A percentile compares a stretch with the other conserved stretches of the same genome.
phyloP scores from a whole-genome alignment of 2,113 vertebrate genomes.

The Origma solitaria region DNA sequence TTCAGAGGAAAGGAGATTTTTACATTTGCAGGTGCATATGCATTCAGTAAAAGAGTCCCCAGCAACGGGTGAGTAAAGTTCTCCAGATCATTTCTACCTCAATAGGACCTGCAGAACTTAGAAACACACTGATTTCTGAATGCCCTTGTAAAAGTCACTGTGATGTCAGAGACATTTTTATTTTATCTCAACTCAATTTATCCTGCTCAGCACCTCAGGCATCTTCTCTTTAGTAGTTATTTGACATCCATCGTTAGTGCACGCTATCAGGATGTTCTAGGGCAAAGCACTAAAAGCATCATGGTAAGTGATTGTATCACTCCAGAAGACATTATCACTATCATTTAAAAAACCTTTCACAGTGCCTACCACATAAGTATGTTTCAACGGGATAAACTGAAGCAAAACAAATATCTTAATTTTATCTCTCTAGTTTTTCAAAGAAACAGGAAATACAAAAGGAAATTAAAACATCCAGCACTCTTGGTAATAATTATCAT shows the following conservation, averaged over 20 bases:
- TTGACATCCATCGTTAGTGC: background rate
- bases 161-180: background rate
- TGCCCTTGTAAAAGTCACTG: background rate
- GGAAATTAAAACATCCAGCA: background rate
- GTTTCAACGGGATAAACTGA: background rate
- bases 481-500: background rate
- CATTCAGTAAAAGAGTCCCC: background rate
- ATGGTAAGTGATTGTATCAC: background rate
- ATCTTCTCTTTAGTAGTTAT: background rate
- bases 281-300: background rate
- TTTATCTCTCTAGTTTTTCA: background rate
- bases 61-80: background rate
- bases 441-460: conserved; percentile 4
- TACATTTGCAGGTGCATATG: background rate
- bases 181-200: background rate
- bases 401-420: background rate
- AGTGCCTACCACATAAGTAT: background rate
- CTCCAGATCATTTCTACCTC: background rate
- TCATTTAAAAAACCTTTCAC: background rate
- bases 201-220: background rate
- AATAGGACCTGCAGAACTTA: background rate
- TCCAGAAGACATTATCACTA: background rate
- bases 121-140: background rate
- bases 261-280: background rate
- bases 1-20: background rate